These are phyloP conservation scores for Coelogynopora nodosa DNA, from an alignment of 2,888 invertebrate genomes.

Conservation along the genomic window DNA sequence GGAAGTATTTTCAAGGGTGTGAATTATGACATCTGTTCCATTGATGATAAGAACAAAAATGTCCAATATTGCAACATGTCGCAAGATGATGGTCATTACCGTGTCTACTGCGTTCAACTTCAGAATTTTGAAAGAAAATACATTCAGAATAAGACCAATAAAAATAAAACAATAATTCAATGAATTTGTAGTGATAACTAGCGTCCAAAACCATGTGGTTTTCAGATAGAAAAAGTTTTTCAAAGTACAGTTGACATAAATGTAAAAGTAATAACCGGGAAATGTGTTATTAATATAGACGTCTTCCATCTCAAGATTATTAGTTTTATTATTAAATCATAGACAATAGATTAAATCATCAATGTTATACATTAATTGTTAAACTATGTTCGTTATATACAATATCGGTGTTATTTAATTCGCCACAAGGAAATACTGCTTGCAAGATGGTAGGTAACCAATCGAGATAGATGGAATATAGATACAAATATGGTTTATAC, in stretches of 20 bases:
- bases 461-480: too few relatives aligned
- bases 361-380: too few relatives aligned
- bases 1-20: neutral
- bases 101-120: neutral
- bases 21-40: neutral
- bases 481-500: too few relatives aligned
- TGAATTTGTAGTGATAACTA: neutral
- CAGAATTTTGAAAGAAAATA: neutral
- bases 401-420: too few relatives aligned
- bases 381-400: too few relatives aligned
- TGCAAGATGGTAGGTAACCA: too few relatives aligned
- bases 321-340: too few relatives aligned
- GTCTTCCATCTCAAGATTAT: neutral
- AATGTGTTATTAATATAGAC: neutral
- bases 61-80: neutral
- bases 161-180: neutral
- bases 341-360: too few relatives aligned
- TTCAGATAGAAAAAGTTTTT: neutral
- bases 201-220: neutral
- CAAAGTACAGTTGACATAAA: neutral
- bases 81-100: neutral
- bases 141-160: neutral
- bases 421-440: too few relatives aligned
- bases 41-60: neutral
- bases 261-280: neutral